A percentile compares a stretch with the other conserved stretches of the same genome.
Evolutionary conservation across 2,797 vertebrate species (phyloP).

Genomic region (Sternotherus odoratus): DNA sequence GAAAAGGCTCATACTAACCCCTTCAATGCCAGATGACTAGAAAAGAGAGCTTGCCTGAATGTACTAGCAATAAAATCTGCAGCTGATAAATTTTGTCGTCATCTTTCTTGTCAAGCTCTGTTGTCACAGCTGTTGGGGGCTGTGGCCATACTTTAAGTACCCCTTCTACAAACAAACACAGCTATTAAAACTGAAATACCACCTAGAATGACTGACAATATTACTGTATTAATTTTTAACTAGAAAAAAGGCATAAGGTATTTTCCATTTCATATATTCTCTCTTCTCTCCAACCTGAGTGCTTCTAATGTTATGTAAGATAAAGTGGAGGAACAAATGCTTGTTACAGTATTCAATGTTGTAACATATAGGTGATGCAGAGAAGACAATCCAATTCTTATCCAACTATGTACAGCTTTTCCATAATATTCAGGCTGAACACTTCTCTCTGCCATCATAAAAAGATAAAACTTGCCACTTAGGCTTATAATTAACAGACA

Average conservation of each 20-base stretch:
- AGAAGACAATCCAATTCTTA: background rate
- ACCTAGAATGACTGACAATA: fast-evolving
- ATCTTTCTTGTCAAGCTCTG: background rate
- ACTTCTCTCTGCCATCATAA: background rate
- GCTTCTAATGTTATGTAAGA: background rate
- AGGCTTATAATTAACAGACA: background rate
- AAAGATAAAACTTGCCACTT: background rate
- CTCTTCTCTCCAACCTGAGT: background rate
- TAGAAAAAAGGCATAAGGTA: background rate
- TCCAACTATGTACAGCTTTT: background rate
- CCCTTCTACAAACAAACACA: background rate
- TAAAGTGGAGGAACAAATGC: background rate
- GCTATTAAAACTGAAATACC: background rate
- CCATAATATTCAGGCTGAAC: fast-evolving
- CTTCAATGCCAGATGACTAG: background rate
- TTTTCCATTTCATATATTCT: background rate
- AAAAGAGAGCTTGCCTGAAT: background rate
- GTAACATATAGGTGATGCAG: background rate
- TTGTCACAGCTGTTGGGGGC: background rate
- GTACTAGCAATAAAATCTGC: background rate
- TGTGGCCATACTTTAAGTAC: background rate
- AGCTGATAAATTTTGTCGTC: background rate
- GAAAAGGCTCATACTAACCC: background rate
- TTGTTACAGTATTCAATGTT: background rate
- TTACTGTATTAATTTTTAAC: background rate